Evolutionary conservation across 30 jellyfish, hydroid and myxozoan genomes (phyloP).

Genomic region (Catostylus mosaicus): DNA sequence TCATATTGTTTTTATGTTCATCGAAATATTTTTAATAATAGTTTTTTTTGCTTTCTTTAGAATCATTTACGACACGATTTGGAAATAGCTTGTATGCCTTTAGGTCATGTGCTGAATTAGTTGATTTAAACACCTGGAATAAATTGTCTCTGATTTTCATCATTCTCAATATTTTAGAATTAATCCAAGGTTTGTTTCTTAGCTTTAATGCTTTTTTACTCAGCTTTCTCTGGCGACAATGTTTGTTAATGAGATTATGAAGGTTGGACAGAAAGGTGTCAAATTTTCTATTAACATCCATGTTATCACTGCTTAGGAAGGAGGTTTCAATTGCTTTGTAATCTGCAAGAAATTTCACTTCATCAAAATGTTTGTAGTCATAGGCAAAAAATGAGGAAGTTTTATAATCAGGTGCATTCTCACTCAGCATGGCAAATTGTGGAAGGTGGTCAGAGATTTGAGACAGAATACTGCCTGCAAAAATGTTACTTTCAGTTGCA

Average conservation of each 20-base stretch:
- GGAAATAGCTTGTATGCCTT: conserved; percentile 36
- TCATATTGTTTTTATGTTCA: conserved; percentile 34
- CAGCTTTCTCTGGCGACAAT: conserved; percentile 1
- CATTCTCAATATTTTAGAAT: conserved; percentile 7
- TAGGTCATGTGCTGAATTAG: conserved; percentile 36
- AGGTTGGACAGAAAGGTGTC: not conserved
- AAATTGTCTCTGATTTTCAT: conserved; percentile 29
- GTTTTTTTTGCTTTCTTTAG: conserved; percentile 53
- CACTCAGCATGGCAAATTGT: not conserved
- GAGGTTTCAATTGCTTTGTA: conserved; percentile 3
- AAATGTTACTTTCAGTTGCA: not conserved
- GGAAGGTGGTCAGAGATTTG: too few species aligned
- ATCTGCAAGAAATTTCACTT: conserved; percentile 13
- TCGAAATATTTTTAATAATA: conserved; percentile 19
- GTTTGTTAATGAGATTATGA: not conserved
- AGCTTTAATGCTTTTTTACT: not conserved
- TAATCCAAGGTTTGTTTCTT: conserved; percentile 48
- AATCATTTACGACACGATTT: conserved; percentile 1
- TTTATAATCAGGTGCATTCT: conserved; percentile 20
- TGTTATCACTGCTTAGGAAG: not conserved
- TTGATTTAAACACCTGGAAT: conserved; percentile 29
- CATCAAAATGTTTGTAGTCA: conserved; percentile 26
- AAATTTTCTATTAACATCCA: not conserved
- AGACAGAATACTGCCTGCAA: conserved; percentile 4
- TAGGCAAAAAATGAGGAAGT: conserved; percentile 1